Percentiles rank a stretch among this genome's conserved stretches.
These are phyloP conservation scores for Spheniscus humboldti DNA, from an alignment of 2,797 vertebrate species.

Conservation along the genomic window DNA sequence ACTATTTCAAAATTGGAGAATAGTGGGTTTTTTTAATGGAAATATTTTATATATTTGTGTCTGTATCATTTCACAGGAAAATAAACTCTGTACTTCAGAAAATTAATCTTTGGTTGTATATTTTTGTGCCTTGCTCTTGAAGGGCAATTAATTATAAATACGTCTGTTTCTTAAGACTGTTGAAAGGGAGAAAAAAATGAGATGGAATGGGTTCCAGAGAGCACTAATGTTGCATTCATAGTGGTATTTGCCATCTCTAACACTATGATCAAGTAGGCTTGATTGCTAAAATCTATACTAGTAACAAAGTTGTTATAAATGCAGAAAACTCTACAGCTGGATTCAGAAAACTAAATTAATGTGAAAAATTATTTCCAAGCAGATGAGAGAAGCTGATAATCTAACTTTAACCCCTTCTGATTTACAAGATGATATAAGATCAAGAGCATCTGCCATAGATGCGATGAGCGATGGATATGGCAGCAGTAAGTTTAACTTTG, in stretches of 20 bases:
- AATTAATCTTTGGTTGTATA: not conserved
- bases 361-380: not conserved
- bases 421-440: conserved; percentile 75
- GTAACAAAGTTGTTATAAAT: not conserved
- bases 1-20: not conserved
- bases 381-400: conserved; percentile 79
- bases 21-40: not conserved
- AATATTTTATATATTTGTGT: not conserved
- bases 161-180: not conserved
- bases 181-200: not conserved
- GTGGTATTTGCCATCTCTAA: not conserved
- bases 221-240: not conserved
- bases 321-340: not conserved
- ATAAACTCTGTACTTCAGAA: not conserved
- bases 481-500: conserved; percentile 81
- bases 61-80: not conserved
- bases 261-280: not conserved
- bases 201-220: not conserved
- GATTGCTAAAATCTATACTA: not conserved
- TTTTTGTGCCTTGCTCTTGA: not conserved
- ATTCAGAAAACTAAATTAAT: not conserved
- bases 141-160: not conserved
- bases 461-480: conserved; percentile 77
- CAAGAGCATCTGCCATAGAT: conserved; percentile 74
- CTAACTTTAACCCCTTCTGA: conserved; percentile 75